Percentiles rank a stretch among this genome's conserved stretches.
phyloP scores from a whole-genome alignment of 2,888 invertebrate genomes.

The Drosophila anomalata region DNA sequence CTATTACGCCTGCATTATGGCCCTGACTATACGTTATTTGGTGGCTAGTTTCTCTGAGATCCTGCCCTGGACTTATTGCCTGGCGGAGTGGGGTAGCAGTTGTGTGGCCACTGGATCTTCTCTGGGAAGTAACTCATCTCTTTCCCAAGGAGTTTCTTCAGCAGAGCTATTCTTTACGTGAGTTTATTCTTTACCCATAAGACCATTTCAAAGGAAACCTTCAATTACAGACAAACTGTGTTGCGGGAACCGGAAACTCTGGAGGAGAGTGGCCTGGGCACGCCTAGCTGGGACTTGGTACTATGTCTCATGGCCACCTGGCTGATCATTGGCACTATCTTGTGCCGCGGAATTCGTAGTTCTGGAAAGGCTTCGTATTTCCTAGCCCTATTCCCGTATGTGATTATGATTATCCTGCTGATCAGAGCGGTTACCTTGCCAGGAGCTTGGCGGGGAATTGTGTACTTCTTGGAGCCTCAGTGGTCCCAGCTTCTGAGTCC shows the following conservation, averaged over 20 bases:
- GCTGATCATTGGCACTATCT: slow-evolving; percentile 85
- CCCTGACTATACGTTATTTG: slow-evolving; percentile 87
- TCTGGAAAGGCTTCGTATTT: slow-evolving; percentile 89
- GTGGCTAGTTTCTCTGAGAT: slow-evolving; percentile 86
- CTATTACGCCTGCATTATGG: slow-evolving; percentile 89
- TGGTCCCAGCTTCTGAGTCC: slow-evolving; percentile 85
- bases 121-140: slow-evolving; percentile 44
- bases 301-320: slow-evolving; percentile 85
- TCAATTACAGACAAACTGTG: slow-evolving; percentile 83
- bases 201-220: not conserved
- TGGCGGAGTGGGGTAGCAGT: slow-evolving; percentile 84
- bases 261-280: slow-evolving; percentile 85
- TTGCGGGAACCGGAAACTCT: slow-evolving; percentile 84
- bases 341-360: slow-evolving; percentile 86
- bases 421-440: slow-evolving; percentile 86
- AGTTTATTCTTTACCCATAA: slow-evolving; percentile 36
- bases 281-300: slow-evolving; percentile 85
- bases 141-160: slow-evolving; percentile 72
- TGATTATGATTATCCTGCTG: slow-evolving; percentile 86
- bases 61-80: slow-evolving; percentile 87
- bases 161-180: slow-evolving; percentile 84
- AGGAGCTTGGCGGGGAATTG: slow-evolving; percentile 87
- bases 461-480: slow-evolving; percentile 87
- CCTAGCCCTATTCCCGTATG: slow-evolving; percentile 88
- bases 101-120: slow-evolving; percentile 79